Conservation (phyloP, 2,888 invertebrate species). For the Candidula unifasciata region DNA sequence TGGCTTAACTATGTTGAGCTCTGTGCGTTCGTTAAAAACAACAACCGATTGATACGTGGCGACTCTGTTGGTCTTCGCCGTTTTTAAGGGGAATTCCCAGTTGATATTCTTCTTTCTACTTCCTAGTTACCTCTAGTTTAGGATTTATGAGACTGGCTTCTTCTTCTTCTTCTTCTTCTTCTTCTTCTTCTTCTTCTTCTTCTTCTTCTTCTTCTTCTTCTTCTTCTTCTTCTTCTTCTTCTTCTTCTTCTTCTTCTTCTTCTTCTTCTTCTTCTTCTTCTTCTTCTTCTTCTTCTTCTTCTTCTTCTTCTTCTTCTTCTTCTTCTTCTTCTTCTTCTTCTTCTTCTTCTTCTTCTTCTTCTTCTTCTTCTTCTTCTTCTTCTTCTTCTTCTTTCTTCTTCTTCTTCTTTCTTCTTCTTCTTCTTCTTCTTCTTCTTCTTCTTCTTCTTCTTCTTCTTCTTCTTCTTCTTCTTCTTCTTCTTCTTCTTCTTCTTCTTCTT, state of each 20-base stretch:
- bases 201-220: too few relatives aligned
- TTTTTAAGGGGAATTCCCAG: too few relatives aligned
- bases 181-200: too few relatives aligned
- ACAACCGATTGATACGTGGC: too few relatives aligned
- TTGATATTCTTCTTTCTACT: too few relatives aligned
- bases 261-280: not conserved
- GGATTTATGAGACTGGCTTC: too few relatives aligned
- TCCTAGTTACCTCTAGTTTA: too few relatives aligned
- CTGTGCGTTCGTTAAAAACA: too few relatives aligned
- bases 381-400: not conserved
- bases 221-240: too few relatives aligned
- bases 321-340: conserved; percentile 23
- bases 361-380: not conserved
- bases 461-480: not conserved
- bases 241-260: not conserved
- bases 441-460: not conserved
- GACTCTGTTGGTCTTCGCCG: too few relatives aligned
- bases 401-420: conserved; percentile 18
- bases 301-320: not conserved
- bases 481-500: not conserved
- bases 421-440: not conserved
- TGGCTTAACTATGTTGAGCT: too few relatives aligned
- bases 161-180: too few relatives aligned
- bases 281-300: conserved; percentile 12
- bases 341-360: conserved; percentile 16